These are phyloP conservation scores for Sebastiscus albofasciatus DNA, from an alignment of 2,797 vertebrate species.

Conservation along the genomic window DNA sequence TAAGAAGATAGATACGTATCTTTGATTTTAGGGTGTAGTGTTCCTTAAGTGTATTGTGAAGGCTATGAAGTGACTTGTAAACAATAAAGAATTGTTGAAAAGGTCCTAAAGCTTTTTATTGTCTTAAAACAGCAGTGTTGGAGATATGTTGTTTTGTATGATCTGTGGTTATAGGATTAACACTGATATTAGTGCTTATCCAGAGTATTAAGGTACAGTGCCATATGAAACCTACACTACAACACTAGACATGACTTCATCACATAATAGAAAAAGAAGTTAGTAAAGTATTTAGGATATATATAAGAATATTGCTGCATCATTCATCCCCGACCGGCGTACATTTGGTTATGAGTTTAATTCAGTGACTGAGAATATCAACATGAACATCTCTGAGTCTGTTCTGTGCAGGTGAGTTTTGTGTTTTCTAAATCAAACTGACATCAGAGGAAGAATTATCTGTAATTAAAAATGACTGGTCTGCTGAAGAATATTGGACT, in stretches of 20 bases:
- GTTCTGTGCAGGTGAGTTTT: too few relatives aligned
- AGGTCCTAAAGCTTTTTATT: neutral
- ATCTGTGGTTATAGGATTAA: neutral
- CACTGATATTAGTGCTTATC: neutral
- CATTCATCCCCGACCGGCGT: too few relatives aligned
- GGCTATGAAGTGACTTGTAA: neutral
- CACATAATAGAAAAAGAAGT: neutral
- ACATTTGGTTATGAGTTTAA: neutral
- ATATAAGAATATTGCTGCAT: neutral
- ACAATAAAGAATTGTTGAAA: conserved; percentile 37
- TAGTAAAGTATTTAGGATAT: neutral
- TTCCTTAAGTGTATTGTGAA: neutral
- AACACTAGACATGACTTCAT: neutral
- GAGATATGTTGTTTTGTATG: neutral
- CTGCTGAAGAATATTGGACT: neutral
- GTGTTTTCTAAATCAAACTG: neutral
- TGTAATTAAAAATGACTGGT: neutral
- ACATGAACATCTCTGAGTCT: too few relatives aligned
- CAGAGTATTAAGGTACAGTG: too few relatives aligned
- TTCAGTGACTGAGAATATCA: neutral
- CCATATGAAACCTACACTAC: neutral
- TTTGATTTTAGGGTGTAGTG: too few relatives aligned
- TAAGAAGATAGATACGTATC: too few relatives aligned
- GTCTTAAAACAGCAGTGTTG: neutral
- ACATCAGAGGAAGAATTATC: neutral